These are phyloP conservation scores for Drosophila nannoptera DNA, from an alignment of 1,140 invertebrate species.

Conservation along the genomic window DNA sequence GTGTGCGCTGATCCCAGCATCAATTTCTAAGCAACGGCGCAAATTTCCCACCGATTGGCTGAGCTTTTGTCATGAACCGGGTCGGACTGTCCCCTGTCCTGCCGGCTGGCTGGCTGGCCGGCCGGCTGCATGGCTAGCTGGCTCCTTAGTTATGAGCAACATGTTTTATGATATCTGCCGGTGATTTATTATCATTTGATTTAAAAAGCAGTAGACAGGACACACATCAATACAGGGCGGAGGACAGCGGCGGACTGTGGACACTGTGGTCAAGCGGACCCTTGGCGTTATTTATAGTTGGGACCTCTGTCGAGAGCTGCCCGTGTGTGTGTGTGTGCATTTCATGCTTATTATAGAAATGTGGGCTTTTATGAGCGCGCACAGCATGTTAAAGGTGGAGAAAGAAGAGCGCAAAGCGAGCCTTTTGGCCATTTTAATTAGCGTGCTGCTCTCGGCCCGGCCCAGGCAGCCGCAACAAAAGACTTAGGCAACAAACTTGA, in stretches of 20 bases:
- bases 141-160: conserved; percentile 69
- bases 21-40: conserved; percentile 65
- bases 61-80: conserved; percentile 56
- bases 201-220: conserved; percentile 78
- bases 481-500: conserved; percentile 45
- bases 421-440: conserved; percentile 71
- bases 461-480: conserved; percentile 19
- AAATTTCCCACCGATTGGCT: conserved; percentile 64
- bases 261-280: conserved; percentile 15
- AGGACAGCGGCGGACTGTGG: conserved; percentile 18
- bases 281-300: conserved; percentile 74
- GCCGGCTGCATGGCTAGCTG: conserved; percentile 8
- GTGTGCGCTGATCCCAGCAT: conserved; percentile 25
- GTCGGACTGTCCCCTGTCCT: conserved; percentile 31
- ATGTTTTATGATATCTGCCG: conserved; percentile 79
- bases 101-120: conserved; percentile 15
- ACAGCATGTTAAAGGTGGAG: conserved; percentile 52
- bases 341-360: conserved; percentile 75
- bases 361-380: conserved; percentile 67
- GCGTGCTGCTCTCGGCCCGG: conserved; percentile 9
- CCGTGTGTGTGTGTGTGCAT: conserved; percentile 35
- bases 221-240: conserved; percentile 69
- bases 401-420: conserved; percentile 3
- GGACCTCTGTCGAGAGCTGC: conserved; percentile 17
- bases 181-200: conserved; percentile 79